Evolutionary conservation across 35 echinoderm and acorn worm species (phyloP).

Genomic region (Heliocidaris erythrogramma): DNA sequence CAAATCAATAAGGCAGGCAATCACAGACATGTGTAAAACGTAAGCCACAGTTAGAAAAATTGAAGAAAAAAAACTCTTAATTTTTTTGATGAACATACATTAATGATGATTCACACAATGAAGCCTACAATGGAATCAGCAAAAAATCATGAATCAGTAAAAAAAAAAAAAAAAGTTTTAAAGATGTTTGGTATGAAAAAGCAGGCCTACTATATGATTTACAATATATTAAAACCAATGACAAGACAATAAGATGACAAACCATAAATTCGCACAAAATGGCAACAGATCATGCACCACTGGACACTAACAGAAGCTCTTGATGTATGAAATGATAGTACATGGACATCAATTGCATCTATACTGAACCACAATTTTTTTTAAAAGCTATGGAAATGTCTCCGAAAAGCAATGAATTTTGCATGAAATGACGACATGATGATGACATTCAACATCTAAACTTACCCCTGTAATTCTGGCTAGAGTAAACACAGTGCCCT

Average conservation of each 20-base stretch:
- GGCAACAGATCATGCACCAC: neutral
- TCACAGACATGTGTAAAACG: too few species aligned
- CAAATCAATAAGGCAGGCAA: too few species aligned
- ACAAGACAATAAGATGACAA: neutral
- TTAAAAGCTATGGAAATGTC: neutral
- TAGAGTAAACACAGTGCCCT: constrained; percentile 44
- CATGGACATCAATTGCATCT: neutral
- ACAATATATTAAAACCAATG: neutral
- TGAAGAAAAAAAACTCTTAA: too few species aligned
- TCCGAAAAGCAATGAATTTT: neutral
- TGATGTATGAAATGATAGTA: neutral
- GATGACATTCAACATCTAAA: constrained; percentile 5
- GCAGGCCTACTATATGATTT: neutral
- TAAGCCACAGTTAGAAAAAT: too few species aligned
- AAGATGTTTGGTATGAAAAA: neutral
- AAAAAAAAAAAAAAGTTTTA: too few species aligned
- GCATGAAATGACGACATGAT: neutral
- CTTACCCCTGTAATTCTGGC: constrained; percentile 45
- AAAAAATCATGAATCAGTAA: neutral
- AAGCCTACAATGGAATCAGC: neutral
- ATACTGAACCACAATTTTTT: neutral
- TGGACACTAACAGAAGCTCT: neutral
- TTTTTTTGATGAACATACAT: neutral
- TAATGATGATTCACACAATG: neutral
- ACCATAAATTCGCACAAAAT: neutral